Conservation (phyloP, 1,140 invertebrate species). For the Stenopsyche tienmushanensis region DNA sequence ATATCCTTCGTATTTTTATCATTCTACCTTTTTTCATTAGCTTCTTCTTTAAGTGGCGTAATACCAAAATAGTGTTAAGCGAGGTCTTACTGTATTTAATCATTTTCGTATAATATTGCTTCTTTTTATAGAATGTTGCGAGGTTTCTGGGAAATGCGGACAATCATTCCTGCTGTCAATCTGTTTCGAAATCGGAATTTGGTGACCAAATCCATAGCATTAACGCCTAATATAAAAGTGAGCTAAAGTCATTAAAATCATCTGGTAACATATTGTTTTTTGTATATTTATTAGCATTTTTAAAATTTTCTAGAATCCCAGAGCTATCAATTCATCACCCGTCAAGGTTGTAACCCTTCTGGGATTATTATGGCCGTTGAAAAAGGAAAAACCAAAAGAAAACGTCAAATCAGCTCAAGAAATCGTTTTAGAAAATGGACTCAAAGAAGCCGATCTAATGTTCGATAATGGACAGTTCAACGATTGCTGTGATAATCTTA, state of each 20-base stretch:
- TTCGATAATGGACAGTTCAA: slow-evolving; percentile 54
- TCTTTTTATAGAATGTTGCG: no score
- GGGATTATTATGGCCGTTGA: slow-evolving; percentile 48
- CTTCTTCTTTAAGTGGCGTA: no score
- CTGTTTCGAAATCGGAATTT: no score
- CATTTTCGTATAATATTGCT: no score
- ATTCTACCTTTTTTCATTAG: no score
- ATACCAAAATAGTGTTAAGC: no score
- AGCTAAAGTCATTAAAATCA: background rate
- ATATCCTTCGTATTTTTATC: no score
- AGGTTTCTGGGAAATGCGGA: no score
- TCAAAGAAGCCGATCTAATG: slow-evolving; percentile 50
- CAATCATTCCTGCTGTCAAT: no score
- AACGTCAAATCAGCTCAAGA: slow-evolving; percentile 9
- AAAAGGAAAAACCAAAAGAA: slow-evolving; percentile 37
- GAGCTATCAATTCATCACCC: background rate
- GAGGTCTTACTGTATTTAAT: no score
- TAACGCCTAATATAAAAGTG: background rate
- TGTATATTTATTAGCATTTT: background rate
- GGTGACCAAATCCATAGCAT: background rate
- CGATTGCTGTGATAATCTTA: slow-evolving; percentile 50
- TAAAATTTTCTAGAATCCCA: background rate
- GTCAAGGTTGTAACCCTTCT: slow-evolving; percentile 18
- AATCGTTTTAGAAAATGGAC: slow-evolving; percentile 31
- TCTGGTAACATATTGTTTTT: background rate